phyloP scores from a whole-genome alignment of 2,888 invertebrate species.

The Polia nebulosa region DNA sequence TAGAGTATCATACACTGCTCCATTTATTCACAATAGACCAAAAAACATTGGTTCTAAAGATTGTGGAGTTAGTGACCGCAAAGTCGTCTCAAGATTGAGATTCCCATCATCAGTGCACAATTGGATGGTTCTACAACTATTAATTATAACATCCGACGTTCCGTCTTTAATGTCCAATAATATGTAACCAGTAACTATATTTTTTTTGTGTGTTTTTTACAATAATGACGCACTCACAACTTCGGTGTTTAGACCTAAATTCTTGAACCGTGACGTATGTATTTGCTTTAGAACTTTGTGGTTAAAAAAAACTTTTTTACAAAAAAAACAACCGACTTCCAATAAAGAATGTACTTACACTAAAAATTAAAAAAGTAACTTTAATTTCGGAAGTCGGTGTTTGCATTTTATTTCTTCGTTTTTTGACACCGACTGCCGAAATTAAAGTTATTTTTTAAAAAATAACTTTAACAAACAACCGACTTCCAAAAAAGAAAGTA shows the following conservation, averaged over 20 bases:
- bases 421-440: too few species aligned
- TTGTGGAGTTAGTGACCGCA: not conserved
- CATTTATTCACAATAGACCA: too few species aligned
- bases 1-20: too few species aligned
- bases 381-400: too few species aligned
- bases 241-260: not conserved
- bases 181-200: not conserved
- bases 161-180: slow-evolving; percentile 7
- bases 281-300: slow-evolving; percentile 9
- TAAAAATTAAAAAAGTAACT: too few species aligned
- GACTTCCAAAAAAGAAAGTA: too few species aligned
- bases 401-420: too few species aligned
- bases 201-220: slow-evolving; percentile 2
- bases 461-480: too few species aligned
- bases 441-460: too few species aligned
- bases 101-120: not conserved
- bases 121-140: not conserved
- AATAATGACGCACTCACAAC: slow-evolving; percentile 20
- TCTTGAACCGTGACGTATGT: slow-evolving; percentile 6
- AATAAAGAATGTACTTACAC: too few species aligned
- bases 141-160: not conserved
- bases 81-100: not conserved
- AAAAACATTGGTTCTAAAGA: not conserved
- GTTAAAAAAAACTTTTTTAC: too few species aligned
- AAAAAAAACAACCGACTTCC: too few species aligned